Evolutionary conservation across 2,888 invertebrate genomes (phyloP).

Genomic region (Drosophila paramelanica): DNA sequence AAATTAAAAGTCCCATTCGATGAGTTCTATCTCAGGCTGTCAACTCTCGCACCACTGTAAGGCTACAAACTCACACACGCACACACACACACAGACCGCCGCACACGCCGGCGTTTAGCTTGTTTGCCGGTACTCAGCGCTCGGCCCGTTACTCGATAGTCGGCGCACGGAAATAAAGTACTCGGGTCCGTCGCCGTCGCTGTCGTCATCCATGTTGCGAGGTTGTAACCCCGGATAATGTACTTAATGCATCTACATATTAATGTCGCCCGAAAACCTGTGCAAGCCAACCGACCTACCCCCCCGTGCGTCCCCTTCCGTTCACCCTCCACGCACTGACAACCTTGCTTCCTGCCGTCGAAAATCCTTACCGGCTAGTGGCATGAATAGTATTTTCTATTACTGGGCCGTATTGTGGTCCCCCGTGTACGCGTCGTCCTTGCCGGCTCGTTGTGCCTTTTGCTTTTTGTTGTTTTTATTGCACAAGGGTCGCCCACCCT

Average conservation of each 20-base stretch:
- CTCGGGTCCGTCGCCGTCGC: conserved; percentile 14
- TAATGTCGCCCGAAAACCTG: conserved; percentile 78
- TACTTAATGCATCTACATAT: conserved; percentile 83
- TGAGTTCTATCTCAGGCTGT: too few relatives aligned
- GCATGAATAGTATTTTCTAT: conserved; percentile 74
- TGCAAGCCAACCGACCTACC: conserved; percentile 37
- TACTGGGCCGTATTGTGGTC: conserved; percentile 60
- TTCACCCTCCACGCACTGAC: background rate
- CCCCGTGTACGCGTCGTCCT: conserved; percentile 56
- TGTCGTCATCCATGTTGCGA: conserved; percentile 60
- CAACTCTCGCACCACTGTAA: conserved; percentile 38
- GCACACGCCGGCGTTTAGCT: conserved; percentile 54
- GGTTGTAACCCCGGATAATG: conserved; percentile 85
- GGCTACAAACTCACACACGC: conserved; percentile 3
- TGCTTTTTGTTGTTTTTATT: conserved; percentile 74
- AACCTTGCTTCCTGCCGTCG: conserved; percentile 9
- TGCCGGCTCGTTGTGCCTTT: conserved; percentile 55
- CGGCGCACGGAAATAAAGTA: background rate
- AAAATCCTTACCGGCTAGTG: conserved; percentile 57
- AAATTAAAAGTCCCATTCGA: too few relatives aligned
- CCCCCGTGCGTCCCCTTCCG: background rate
- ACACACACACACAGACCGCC: background rate
- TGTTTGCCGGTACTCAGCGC: conserved; percentile 56
- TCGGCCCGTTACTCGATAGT: background rate
- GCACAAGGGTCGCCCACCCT: conserved; percentile 48